These are phyloP conservation scores for Grallaria varia DNA, from an alignment of 2,113 vertebrate genomes.

Conservation along the genomic window DNA sequence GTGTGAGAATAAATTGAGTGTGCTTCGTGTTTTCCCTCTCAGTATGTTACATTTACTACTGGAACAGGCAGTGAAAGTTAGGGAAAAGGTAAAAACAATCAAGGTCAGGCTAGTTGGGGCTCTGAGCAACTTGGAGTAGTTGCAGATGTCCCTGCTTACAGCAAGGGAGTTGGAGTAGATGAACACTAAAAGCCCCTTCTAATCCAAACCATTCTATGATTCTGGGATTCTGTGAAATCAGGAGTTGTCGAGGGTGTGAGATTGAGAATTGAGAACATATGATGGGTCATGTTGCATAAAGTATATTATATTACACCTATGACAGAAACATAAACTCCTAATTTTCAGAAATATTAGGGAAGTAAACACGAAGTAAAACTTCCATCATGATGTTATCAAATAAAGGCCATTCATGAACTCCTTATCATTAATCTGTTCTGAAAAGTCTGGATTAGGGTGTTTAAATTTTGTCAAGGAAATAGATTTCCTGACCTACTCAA, in stretches of 20 bases:
- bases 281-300: not conserved
- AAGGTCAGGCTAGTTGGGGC: accelerated
- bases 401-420: constrained; percentile 9
- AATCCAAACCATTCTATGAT: not conserved
- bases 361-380: not conserved
- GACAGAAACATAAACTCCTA: not conserved
- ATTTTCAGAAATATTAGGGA: constrained; percentile 56
- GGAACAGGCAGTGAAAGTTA: not conserved
- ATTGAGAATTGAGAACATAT: accelerated
- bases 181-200: not conserved
- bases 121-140: not conserved
- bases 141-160: not conserved
- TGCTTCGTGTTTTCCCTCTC: not conserved
- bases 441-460: not conserved
- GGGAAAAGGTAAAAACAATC: not conserved
- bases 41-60: not conserved
- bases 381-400: constrained; percentile 6
- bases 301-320: not conserved
- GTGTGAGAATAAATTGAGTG: not conserved
- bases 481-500: constrained; percentile 42
- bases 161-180: not conserved
- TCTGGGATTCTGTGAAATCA: not conserved
- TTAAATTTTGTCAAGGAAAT: constrained; percentile 48
- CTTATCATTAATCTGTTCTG: constrained; percentile 56
- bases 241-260: not conserved